These are phyloP conservation scores for Gadus macrocephalus DNA, from an alignment of 2,113 vertebrate species.

Conservation along the genomic window DNA sequence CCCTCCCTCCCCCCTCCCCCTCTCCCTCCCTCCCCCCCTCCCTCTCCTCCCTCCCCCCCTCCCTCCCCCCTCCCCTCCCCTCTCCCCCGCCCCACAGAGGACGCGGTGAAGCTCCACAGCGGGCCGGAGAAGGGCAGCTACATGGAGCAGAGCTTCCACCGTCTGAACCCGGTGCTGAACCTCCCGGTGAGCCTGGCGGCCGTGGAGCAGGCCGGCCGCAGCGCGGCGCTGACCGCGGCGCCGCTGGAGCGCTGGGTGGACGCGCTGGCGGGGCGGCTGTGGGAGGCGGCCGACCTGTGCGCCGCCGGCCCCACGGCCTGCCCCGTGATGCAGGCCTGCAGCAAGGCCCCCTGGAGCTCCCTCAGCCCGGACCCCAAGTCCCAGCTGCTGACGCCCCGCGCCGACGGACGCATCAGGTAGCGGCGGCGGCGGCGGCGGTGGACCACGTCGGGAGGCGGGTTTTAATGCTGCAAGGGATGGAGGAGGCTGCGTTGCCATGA, in stretches of 20 bases:
- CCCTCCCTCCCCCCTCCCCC: neutral
- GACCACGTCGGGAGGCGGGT: constrained; percentile 36
- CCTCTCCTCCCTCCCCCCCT: neutral
- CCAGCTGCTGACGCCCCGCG: constrained; percentile 79
- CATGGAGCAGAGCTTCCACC: constrained; percentile 99
- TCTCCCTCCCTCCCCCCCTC: neutral
- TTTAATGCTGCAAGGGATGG: neutral
- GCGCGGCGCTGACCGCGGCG: constrained; percentile 74
- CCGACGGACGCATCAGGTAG: constrained; percentile 94
- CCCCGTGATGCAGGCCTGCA: constrained; percentile 86
- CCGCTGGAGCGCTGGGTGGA: constrained; percentile 89
- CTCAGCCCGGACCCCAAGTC: constrained; percentile 95
- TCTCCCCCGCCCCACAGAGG: constrained; percentile 75
- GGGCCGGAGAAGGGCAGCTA: constrained; percentile 91
- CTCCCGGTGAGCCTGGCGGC: constrained; percentile 80
- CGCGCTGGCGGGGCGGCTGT: constrained; percentile 78
- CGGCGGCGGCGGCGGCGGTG: constrained; percentile 62
- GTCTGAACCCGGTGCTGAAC: constrained; percentile 90
- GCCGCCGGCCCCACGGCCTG: constrained; percentile 78
- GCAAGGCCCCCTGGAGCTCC: constrained; percentile 92
- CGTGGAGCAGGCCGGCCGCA: constrained; percentile 82
- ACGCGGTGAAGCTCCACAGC: constrained; percentile 81
- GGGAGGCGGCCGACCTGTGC: constrained; percentile 89
- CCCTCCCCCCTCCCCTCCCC: neutral
- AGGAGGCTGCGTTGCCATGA: neutral